Conservation (phyloP, 2,113 vertebrate species). For the Marmota flaviventris region DNA sequence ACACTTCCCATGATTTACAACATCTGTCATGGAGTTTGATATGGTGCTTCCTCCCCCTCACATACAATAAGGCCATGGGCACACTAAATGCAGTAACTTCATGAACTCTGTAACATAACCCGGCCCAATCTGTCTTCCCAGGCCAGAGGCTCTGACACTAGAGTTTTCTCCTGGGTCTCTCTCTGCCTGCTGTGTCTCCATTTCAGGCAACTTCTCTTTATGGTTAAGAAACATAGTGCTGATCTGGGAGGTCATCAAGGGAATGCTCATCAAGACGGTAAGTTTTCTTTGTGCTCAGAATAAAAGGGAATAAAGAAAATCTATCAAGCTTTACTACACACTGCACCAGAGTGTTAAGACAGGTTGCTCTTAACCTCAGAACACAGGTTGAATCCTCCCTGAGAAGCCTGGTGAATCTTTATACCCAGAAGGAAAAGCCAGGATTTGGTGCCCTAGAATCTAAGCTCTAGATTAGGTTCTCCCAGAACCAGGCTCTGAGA, state of each 20-base stretch:
- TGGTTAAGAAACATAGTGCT: neutral
- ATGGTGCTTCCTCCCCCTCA: neutral
- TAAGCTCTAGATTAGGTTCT: neutral
- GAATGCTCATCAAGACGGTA: neutral
- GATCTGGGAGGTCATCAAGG: too few relatives aligned
- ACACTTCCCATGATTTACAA: conserved; percentile 5
- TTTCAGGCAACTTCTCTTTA: neutral
- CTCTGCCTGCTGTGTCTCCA: neutral
- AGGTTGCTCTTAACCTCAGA: neutral
- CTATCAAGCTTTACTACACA: neutral
- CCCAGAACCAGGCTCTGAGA: neutral
- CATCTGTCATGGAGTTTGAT: accelerated
- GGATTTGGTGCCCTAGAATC: neutral
- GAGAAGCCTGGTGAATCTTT: neutral
- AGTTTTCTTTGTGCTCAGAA: neutral
- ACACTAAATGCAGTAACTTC: accelerated
- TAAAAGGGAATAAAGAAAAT: neutral
- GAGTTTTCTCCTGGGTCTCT: neutral
- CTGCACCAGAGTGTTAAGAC: neutral
- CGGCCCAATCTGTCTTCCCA: conserved; percentile 10
- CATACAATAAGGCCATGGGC: neutral
- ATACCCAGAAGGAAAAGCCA: neutral
- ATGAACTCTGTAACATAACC: neutral
- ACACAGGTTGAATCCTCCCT: neutral
- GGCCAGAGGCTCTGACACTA: neutral